These are phyloP conservation scores for Brenthis ino DNA, from an alignment of 2,888 invertebrate species.

Conservation along the genomic window DNA sequence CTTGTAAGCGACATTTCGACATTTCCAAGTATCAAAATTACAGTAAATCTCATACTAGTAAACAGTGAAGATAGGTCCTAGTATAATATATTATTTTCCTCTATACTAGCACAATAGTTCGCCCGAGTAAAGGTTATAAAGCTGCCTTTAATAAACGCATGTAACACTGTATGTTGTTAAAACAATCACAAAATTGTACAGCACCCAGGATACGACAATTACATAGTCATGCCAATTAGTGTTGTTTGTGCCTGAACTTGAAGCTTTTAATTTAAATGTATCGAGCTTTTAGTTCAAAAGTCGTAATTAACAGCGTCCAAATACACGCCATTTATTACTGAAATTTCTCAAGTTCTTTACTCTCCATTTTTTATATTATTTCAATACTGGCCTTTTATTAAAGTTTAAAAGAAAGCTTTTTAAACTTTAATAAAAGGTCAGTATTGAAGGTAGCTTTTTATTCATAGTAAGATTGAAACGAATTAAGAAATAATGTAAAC, in stretches of 20 bases:
- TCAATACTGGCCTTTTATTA: background rate
- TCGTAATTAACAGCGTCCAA: slow-evolving; percentile 17
- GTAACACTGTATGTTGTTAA: slow-evolving; percentile 1
- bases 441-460: background rate
- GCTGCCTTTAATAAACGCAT: slow-evolving; percentile 1
- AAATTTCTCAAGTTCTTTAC: background rate
- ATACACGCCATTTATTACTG: slow-evolving; percentile 12
- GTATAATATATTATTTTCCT: too few relatives aligned
- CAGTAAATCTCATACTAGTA: too few relatives aligned
- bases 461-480: background rate
- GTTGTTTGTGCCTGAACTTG: slow-evolving; percentile 14
- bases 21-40: too few relatives aligned
- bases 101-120: too few relatives aligned
- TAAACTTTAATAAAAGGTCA: background rate
- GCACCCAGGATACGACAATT: slow-evolving; percentile 7
- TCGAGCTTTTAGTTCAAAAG: slow-evolving; percentile 12
- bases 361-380: background rate
- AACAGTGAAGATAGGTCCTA: too few relatives aligned
- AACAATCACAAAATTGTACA: slow-evolving; percentile 14
- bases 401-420: background rate
- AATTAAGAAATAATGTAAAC: too few relatives aligned
- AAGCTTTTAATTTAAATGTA: slow-evolving; percentile 21
- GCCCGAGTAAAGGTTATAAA: too few relatives aligned
- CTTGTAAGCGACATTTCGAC: too few relatives aligned
- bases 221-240: slow-evolving; percentile 18